Evolutionary conservation across 2,113 vertebrate species (phyloP).

Genomic region (human): GRCh38 chr11:13445501-13446000

Average conservation of each 20-base stretch:
- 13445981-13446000: slow-evolving; percentile 5
- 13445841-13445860: not conserved
- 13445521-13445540: slow-evolving; percentile 42
- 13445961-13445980: slow-evolving; percentile 42
- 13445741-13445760: slow-evolving; percentile 19
- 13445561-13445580: slow-evolving; percentile 38
- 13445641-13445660: slow-evolving; percentile 41
- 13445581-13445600: slow-evolving; percentile 53
- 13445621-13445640: not conserved
- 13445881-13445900: slow-evolving; percentile 12
- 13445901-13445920: slow-evolving; percentile 38
- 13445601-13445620: not conserved
- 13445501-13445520: slow-evolving; percentile 39
- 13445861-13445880: slow-evolving; percentile 2
- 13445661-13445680: slow-evolving; percentile 33
- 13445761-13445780: not conserved
- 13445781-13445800: not conserved
- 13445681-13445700: slow-evolving; percentile 31
- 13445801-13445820: not conserved
- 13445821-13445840: slow-evolving; percentile 39
- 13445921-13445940: slow-evolving; percentile 39
- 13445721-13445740: slow-evolving; percentile 28
- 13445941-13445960: not conserved
- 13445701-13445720: not conserved
- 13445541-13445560: slow-evolving; percentile 38